Base-by-base conservation (phyloP, 2,797 vertebrate genomes). In the Enteromius afrohamiltoni region DNA sequence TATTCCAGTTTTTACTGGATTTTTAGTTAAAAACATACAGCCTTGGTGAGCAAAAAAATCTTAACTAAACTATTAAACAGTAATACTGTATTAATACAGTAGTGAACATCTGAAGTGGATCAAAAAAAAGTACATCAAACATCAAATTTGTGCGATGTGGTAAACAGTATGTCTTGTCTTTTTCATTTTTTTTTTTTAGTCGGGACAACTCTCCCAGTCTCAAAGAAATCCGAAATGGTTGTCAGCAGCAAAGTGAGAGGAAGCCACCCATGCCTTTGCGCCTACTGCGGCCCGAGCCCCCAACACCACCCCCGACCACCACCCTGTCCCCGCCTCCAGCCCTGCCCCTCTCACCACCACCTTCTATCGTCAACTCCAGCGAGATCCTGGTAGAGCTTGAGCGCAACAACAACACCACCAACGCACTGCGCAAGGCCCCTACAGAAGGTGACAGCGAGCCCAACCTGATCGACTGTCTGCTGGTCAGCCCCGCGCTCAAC, bases 141-240 rank as follows among this genome's bases (percentile, higher is more conserved):
- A 6, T 68, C 53, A 13, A 51, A 37, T 55, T 53, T 3, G 7
- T 23, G 49, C 1, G 5, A 75, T 37, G 11, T 55, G 21, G 51
- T 14, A 21, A 31, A 65, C 7, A 1, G 23, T 29, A 17, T 29
- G 69, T 74, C 19, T 37, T 76, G 2, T 42, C 29, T 74, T 4
- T 55, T 16, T 77, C 19, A 8, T 76, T 0, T 55, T 60, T 76
- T 0, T 55, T 60, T 53, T 73, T 82, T 51, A 99, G 98, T 70
- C 96, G 97, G 10, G 98, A 99, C 93, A 99, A 99, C 89, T 99
- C 98, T 21, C 98, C 98, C 16, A 99, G 97, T 91, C 95, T 99
- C 89, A 99, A 99, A 91, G 98, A 99, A 94, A 99, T 99, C 90
- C 93, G 98, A 70, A 99, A 99, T 0, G 97, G 97, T 84, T 99